These are phyloP conservation scores for Meganola albula DNA, from an alignment of 2,888 invertebrate genomes.

Conservation along the genomic window DNA sequence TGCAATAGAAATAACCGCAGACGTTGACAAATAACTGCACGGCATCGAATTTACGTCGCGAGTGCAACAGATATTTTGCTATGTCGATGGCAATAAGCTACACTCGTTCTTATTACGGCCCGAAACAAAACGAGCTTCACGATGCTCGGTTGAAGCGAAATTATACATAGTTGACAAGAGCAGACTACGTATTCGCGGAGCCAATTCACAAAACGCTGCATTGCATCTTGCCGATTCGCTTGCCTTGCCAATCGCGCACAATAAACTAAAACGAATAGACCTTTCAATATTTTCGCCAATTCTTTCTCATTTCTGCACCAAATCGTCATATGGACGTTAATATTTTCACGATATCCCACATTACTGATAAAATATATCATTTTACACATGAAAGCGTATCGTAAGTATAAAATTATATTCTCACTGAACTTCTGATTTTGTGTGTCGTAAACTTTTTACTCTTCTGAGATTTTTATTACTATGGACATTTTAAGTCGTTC, in stretches of 20 bases:
- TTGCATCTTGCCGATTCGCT: slow-evolving; percentile 44
- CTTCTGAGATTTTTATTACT: slow-evolving; percentile 48
- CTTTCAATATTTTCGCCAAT: slow-evolving; percentile 32
- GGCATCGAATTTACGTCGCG: slow-evolving; percentile 33
- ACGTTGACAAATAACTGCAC: slow-evolving; percentile 45
- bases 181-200: slow-evolving; percentile 32
- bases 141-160: slow-evolving; percentile 39
- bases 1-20: slow-evolving; percentile 41
- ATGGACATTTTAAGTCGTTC: slow-evolving; percentile 41
- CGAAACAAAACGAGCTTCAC: slow-evolving; percentile 27
- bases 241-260: slow-evolving; percentile 46
- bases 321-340: slow-evolving; percentile 31
- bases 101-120: slow-evolving; percentile 25
- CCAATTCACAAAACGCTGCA: slow-evolving; percentile 51
- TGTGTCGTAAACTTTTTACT: slow-evolving; percentile 54
- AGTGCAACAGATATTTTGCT: slow-evolving; percentile 28
- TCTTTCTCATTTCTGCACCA: slow-evolving; percentile 11
- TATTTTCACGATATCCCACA: slow-evolving; percentile 33
- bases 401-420: slow-evolving; percentile 48
- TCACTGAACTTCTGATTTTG: slow-evolving; percentile 47
- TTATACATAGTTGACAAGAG: slow-evolving; percentile 55
- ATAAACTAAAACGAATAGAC: slow-evolving; percentile 31
- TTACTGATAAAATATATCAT: slow-evolving; percentile 44
- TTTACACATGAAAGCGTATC: slow-evolving; percentile 44
- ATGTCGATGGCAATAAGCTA: slow-evolving; percentile 24